Base-by-base conservation (phyloP, 2,888 invertebrate species). In the Cephus nigrinus region DNA sequence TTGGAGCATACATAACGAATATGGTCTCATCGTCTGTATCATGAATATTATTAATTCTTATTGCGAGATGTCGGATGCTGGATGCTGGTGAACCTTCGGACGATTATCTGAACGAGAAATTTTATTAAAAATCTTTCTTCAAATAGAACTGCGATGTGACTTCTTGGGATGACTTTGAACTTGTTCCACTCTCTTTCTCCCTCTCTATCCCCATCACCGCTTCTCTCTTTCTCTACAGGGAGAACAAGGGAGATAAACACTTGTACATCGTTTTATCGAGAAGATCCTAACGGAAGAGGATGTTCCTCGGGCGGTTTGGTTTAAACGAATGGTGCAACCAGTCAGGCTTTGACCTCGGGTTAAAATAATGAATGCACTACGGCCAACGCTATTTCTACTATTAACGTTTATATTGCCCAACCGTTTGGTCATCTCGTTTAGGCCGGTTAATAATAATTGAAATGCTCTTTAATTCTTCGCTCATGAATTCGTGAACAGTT, bases 1-100 rank as follows among this genome's bases (percentile, higher is more conserved):
- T 78, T 78, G 40, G 75, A 75, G 75, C 78, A 78, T 75, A 78
- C 75, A 15, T 69, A 36, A 75, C 55, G 55, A 15, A 23, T 55
- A 55, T 2, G 55, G 55, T 55, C 55, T 55, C 55, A 23, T 55
- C 55, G 23, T 55, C 23, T 9, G 9, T 1, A 55, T 55, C 55
- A 55, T 55, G 2, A 55, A 55, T 55, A 55, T 55, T 55, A 55
- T 55, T 5, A 55, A 9, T 55, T 55, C 55, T 23, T 23, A 55
- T 55, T 55, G 55, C 55, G 15, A 55, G 23, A 55, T 55, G 9
- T 23, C 23, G 23, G 23, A 55, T 55, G 55, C 55, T 55, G 55
- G 55, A 55, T 55, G 2, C 23, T 0, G 23, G 9, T 23, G 23
- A 23, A 55, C 23, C 9, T 55, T 55, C 9, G 55, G 23, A 55